phyloP scores from a whole-genome alignment of 2,113 vertebrate genomes.

The Xenopus laevis region DNA sequence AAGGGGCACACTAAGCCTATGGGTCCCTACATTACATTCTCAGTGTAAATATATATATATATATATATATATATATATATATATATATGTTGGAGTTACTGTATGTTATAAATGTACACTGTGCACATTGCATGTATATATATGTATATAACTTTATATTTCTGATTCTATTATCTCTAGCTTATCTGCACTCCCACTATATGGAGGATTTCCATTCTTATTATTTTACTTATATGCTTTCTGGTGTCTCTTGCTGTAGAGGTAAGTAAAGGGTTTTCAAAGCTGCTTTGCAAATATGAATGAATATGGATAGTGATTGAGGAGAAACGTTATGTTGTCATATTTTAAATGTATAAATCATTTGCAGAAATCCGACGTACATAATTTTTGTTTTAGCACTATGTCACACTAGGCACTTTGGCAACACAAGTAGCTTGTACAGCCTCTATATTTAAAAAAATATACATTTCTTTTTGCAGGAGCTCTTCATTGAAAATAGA shows the following conservation, averaged over 20 bases:
- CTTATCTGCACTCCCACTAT: conserved; percentile 57
- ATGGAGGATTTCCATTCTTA: conserved; percentile 59
- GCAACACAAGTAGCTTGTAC: too few species aligned
- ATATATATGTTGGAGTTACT: too few species aligned
- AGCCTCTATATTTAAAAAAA: too few species aligned
- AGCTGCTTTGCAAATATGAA: background rate
- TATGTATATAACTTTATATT: conserved; percentile 19
- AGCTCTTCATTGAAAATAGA: conserved; percentile 60
- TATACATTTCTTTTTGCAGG: conserved; percentile 45
- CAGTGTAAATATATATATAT: too few species aligned
- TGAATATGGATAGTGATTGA: background rate
- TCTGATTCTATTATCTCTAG: conserved; percentile 49
- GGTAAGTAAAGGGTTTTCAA: conserved; percentile 47
- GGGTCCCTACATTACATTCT: too few species aligned
- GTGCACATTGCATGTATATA: too few species aligned
- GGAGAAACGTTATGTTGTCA: too few species aligned
- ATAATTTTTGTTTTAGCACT: too few species aligned
- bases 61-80: too few species aligned
- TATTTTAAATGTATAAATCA: background rate
- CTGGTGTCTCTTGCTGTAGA: conserved; percentile 58
- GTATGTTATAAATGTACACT: too few species aligned
- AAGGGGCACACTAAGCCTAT: too few species aligned
- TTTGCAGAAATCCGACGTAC: background rate
- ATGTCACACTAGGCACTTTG: background rate
- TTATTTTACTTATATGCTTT: conserved; percentile 53